A percentile compares a stretch with the other conserved stretches of the same genome.
phyloP scores from a whole-genome alignment of 2,888 invertebrate species.

The Drosophila birchii region DNA sequence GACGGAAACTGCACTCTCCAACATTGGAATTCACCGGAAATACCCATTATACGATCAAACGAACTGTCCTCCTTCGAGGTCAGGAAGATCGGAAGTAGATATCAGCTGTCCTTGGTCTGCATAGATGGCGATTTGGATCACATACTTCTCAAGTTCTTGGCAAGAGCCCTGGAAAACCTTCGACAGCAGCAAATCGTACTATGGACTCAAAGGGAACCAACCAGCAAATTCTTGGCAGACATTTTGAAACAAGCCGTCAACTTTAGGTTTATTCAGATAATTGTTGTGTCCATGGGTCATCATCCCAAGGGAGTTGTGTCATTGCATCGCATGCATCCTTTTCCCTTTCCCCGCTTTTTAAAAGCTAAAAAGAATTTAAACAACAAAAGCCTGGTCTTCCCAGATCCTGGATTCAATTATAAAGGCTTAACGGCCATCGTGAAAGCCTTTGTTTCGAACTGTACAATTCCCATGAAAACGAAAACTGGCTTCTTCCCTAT shows the following conservation, averaged over 20 bases:
- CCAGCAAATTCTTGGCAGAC: neutral
- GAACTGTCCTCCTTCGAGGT: neutral
- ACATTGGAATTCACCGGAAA: neutral
- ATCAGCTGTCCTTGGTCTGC: slow-evolving; percentile 29
- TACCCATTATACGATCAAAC: slow-evolving; percentile 11
- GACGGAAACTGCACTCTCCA: slow-evolving; percentile 3
- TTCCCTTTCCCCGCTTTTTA: neutral
- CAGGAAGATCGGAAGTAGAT: neutral
- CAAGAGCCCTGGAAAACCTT: slow-evolving; percentile 17
- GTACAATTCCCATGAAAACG: neutral
- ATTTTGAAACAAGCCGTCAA: neutral
- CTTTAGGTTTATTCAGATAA: slow-evolving; percentile 12
- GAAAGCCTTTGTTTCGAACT: too few relatives aligned
- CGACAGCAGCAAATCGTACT: slow-evolving; percentile 37
- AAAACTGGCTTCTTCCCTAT: neutral
- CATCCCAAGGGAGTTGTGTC: neutral
- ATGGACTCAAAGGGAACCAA: slow-evolving; percentile 5
- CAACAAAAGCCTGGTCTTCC: neutral
- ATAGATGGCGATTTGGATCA: slow-evolving; percentile 9
- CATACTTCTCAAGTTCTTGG: slow-evolving; percentile 9
- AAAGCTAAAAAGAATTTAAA: neutral
- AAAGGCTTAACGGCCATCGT: neutral
- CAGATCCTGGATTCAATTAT: neutral
- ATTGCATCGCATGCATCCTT: neutral
- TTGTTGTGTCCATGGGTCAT: slow-evolving; percentile 14